Evolutionary conservation across 2,113 vertebrate species (phyloP).

Genomic region (Mastomys natalensis): DNA sequence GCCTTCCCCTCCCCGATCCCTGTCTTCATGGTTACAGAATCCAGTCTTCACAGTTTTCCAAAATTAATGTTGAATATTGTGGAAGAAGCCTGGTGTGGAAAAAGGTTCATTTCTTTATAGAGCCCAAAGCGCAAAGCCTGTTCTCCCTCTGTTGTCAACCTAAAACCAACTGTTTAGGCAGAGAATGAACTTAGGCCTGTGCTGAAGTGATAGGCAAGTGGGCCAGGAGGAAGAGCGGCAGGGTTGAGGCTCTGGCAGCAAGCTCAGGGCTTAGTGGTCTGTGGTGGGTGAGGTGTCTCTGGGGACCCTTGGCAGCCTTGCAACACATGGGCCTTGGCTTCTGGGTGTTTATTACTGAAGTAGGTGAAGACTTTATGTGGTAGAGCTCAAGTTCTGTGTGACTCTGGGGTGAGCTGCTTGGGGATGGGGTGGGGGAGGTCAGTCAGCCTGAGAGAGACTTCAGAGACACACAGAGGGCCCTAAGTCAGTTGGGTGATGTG

Average conservation of each 20-base stretch:
- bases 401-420: neutral
- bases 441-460: neutral
- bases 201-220: neutral
- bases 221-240: rapidly evolving
- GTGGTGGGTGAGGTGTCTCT: neutral
- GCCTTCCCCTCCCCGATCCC: rapidly evolving
- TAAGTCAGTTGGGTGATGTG: neutral
- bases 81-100: conserved; percentile 13
- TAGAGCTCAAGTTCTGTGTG: neutral
- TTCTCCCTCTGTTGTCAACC: neutral
- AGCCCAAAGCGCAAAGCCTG: neutral
- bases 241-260: neutral
- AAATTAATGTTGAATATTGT: conserved; percentile 31
- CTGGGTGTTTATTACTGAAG: neutral
- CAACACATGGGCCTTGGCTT: neutral
- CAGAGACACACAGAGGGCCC: neutral
- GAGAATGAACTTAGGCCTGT: neutral
- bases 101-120: neutral
- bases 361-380: neutral
- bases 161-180: neutral
- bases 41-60: conserved; percentile 47
- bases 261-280: neutral
- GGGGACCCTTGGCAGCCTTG: neutral
- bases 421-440: neutral
- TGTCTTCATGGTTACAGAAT: conserved; percentile 15